phyloP scores from a whole-genome alignment of 2,888 invertebrate genomes.

The Papilio elwesi region DNA sequence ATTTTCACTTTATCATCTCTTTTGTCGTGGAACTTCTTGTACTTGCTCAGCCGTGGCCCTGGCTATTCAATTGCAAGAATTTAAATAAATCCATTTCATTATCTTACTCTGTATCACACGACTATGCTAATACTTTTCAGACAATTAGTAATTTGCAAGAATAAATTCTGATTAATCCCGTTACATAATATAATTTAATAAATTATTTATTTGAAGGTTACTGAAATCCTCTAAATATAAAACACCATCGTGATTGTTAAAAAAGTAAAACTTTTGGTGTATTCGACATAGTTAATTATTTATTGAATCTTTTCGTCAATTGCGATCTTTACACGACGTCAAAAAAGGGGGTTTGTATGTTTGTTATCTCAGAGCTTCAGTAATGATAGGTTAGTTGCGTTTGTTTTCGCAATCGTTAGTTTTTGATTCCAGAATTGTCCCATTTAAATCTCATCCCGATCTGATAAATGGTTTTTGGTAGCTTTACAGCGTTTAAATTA shows the following conservation, averaged over 20 bases:
- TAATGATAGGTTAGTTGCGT: background rate
- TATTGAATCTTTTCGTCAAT: no score
- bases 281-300: no score
- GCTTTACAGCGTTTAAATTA: no score
- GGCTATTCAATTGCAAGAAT: background rate
- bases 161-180: constrained; percentile 36
- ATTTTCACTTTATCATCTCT: background rate
- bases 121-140: background rate
- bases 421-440: no score
- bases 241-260: no score
- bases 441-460: no score
- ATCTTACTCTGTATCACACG: background rate
- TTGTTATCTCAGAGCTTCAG: no score
- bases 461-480: no score
- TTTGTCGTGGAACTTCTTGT: background rate
- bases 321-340: background rate
- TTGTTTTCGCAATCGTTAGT: background rate
- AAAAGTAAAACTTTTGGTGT: no score
- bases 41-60: background rate
- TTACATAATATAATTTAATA: constrained; percentile 32
- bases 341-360: background rate
- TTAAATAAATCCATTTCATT: constrained; percentile 16
- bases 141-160: constrained; percentile 16
- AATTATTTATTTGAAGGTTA: constrained; percentile 41
- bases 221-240: background rate